Conservation (phyloP, 2,113 vertebrate genomes). For the Forbesichthys papilliferus region DNA sequence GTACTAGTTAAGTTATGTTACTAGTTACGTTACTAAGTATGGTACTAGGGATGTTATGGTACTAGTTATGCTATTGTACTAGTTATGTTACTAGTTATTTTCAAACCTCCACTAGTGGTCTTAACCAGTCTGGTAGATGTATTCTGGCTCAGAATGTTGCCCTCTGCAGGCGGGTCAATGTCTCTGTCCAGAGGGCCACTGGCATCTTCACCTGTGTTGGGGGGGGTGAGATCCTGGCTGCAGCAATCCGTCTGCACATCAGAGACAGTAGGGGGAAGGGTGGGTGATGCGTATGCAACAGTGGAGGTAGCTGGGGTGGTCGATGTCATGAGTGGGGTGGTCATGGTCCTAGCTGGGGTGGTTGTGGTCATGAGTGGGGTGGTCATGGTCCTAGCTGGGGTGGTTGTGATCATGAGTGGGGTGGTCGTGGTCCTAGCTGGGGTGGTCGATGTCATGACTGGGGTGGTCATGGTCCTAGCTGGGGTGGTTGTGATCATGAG, state of each 20-base stretch:
- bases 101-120: constrained; percentile 6
- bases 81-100: no score
- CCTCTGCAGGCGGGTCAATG: constrained; percentile 28
- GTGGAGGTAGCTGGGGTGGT: no score
- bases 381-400: neutral
- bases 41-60: no score
- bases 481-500: constrained; percentile 42
- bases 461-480: neutral
- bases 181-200: constrained; percentile 5
- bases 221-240: neutral
- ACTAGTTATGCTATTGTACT: no score
- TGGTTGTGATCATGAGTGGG: neutral
- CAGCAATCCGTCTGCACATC: neutral
- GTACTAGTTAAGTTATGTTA: no score
- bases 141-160: neutral
- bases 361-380: neutral
- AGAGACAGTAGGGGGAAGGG: neutral
- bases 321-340: no score
- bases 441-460: neutral
- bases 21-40: no score
- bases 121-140: neutral
- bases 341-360: constrained; percentile 51
- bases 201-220: neutral
- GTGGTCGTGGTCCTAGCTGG: neutral
- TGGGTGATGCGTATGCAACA: no score